Evolutionary conservation across 2,888 invertebrate genomes (phyloP), one percentile per base, ranked within the genome.

Genomic region (Odontocolon sp.): DNA sequence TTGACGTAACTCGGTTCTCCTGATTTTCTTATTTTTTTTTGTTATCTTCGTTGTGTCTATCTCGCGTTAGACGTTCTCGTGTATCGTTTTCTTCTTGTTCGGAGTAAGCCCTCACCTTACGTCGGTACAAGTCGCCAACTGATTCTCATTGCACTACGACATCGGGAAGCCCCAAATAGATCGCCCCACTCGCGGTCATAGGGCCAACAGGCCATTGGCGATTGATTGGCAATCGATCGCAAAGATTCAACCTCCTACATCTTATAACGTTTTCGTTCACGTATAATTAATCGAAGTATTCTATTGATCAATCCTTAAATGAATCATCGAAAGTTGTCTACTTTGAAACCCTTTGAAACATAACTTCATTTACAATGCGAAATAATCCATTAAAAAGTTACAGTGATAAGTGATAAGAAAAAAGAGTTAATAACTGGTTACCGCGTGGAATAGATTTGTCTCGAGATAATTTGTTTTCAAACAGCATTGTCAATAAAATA

Each of bases 91-190:
- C 72, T 38, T 72, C 73, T 67, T 64, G 67, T 74, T 31, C 42
- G 77, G 75, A 67, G 76, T 64, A 45, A 79, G 81, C 82, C 82
- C 82, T 85, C 82, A 83, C 84, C 82, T 87, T 86, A 83, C 77
- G 80, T 81, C 82, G 85, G 83, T 81, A 81, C 82, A 82, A 81
- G 83, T 86, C 79, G 84, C 83, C 83, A 82, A 88, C 87, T 89
- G 87, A 87, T 84, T 86, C 84, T 81, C 82, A 85, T 86, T 81
- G 81, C 84, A 82, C 80, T 80, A 84, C 83, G 83, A 82, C 83
- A 82, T 84, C 84, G 78, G 64, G 74, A 80, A 72, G 85, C 87
- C 84, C 85, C 89, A 90, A 90, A 90, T 90, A 90, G 90, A 89
- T 83, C 85, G 78, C 88, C 89, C 89, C 89, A 88, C 90, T 84